Conservation (phyloP, 2,113 vertebrate genomes). For the Prionailurus bengalensis region DNA sequence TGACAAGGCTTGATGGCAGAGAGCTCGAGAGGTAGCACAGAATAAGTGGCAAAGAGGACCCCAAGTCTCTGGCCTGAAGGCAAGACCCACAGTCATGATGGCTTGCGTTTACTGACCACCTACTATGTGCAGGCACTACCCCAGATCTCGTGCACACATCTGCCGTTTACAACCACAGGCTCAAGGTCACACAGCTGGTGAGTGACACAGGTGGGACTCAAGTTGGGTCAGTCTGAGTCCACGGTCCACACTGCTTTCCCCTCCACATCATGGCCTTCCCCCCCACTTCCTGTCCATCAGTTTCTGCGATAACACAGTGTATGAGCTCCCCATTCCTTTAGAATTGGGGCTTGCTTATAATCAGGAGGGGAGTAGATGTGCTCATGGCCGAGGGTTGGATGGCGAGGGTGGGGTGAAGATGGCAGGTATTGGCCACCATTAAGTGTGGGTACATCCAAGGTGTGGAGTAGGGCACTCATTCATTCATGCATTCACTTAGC, state of each 20-base stretch:
- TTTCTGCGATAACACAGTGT: neutral
- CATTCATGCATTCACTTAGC: neutral
- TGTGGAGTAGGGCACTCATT: neutral
- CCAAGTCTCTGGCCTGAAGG: neutral
- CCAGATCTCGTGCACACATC: neutral
- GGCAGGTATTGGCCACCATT: neutral
- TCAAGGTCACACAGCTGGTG: neutral
- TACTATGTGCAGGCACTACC: neutral
- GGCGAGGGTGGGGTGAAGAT: neutral
- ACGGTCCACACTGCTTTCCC: fast-evolving
- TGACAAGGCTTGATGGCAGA: neutral
- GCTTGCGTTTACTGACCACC: neutral
- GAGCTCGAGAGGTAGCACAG: neutral
- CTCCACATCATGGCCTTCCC: neutral
- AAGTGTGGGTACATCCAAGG: neutral
- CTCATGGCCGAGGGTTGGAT: too few relatives aligned
- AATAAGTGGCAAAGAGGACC: neutral
- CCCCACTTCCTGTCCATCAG: neutral
- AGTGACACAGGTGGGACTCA: neutral
- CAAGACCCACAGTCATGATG: neutral
- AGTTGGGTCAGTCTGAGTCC: neutral
- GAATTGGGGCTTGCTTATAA: neutral
- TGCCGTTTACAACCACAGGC: neutral
- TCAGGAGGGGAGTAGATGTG: neutral
- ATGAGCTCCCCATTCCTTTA: neutral